Conservation (phyloP, 2,888 invertebrate species). For the Dynastes tityus region DNA sequence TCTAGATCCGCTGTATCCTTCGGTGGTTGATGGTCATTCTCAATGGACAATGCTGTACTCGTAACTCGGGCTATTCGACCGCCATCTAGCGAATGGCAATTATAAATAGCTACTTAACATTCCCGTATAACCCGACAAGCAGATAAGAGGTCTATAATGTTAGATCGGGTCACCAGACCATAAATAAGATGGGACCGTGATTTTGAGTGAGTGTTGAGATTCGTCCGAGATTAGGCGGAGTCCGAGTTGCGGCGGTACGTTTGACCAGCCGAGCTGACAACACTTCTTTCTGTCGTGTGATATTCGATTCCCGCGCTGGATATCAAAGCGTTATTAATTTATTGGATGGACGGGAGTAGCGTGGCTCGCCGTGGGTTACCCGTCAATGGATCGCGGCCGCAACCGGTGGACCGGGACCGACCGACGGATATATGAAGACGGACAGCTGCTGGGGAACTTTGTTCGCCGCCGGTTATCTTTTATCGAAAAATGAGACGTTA, state of each 20-base stretch:
- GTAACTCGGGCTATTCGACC: constrained; percentile 30
- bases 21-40: neutral
- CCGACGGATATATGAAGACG: neutral
- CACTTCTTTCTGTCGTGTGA: constrained; percentile 60
- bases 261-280: constrained; percentile 64
- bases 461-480: constrained; percentile 6
- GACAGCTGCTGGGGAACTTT: neutral
- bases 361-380: neutral
- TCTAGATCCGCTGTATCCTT: too few species aligned
- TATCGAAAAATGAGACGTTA: constrained; percentile 44
- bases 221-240: constrained; percentile 65
- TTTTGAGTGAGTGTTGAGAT: constrained; percentile 69
- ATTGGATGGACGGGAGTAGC: constrained; percentile 55
- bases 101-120: constrained; percentile 69
- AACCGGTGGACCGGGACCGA: constrained; percentile 7
- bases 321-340: constrained; percentile 64
- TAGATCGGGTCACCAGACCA: constrained; percentile 68
- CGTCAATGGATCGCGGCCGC: neutral
- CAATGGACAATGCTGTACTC: neutral
- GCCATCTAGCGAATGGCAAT: constrained; percentile 63
- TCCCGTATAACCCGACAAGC: constrained; percentile 65
- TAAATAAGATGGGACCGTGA: constrained; percentile 68
- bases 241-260: constrained; percentile 62
- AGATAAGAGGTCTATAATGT: constrained; percentile 65
- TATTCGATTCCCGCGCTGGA: constrained; percentile 65